These are phyloP conservation scores for Lineus longissimus DNA, from an alignment of 1,140 invertebrate genomes.

Conservation along the genomic window DNA sequence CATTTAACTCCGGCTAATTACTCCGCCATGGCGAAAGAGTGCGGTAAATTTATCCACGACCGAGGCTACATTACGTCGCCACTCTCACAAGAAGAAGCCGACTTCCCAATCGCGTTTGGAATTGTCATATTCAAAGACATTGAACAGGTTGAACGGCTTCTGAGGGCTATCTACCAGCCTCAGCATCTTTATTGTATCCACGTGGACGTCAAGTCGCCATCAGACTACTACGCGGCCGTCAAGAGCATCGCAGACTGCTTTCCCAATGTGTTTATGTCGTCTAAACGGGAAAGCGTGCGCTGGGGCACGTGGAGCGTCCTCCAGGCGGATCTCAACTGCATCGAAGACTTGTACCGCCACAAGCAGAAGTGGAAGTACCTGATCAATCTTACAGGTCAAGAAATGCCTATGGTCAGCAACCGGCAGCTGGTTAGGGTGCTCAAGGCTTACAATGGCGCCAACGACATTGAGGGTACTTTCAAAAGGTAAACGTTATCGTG, in stretches of 20 bases:
- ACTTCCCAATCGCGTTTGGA: slow-evolving; percentile 16
- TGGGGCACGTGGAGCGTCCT: background rate
- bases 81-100: background rate
- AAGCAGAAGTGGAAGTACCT: slow-evolving; percentile 20
- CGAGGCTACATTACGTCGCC: slow-evolving; percentile 3
- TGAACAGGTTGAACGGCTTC: slow-evolving; percentile 17
- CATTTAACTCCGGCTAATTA: too few relatives aligned
- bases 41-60: slow-evolving; percentile 2
- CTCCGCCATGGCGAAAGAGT: background rate
- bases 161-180: slow-evolving; percentile 13
- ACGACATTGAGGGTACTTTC: slow-evolving; percentile 22
- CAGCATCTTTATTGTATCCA: slow-evolving; percentile 22
- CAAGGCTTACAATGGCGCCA: slow-evolving; percentile 20
- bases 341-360: slow-evolving; percentile 16
- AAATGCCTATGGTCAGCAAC: slow-evolving; percentile 27
- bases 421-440: slow-evolving; percentile 26
- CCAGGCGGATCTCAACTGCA: slow-evolving; percentile 6
- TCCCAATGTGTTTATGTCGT: slow-evolving; percentile 17
- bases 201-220: slow-evolving; percentile 11
- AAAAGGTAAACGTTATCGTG: background rate
- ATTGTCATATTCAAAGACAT: slow-evolving; percentile 11
- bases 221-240: slow-evolving; percentile 4
- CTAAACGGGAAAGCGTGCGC: background rate
- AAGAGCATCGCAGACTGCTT: slow-evolving; percentile 14
- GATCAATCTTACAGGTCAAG: slow-evolving; percentile 28